Evolutionary conservation across 2,888 invertebrate genomes (phyloP), one percentile per base, ranked within the genome.

Genomic region (Drosophila infuscata): DNA sequence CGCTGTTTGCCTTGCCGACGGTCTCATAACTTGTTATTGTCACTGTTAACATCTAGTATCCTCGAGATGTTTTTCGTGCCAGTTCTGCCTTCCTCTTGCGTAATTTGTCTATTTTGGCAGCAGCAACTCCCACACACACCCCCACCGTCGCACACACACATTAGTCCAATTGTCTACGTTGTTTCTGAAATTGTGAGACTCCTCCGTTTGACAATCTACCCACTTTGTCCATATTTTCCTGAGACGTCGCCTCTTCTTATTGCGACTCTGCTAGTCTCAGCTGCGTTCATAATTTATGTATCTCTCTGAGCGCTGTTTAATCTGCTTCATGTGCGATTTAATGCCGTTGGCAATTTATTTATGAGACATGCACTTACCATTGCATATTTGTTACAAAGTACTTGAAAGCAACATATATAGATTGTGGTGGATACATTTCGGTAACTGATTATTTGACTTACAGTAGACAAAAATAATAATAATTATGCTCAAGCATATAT

Each of bases 11-110:
- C 51, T 67, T 62, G 46, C 49, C 62, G 68, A 52, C 61, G 70
- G 72, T 67, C 76, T 74, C 88, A 84, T 87, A 88, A 82, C 81
- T 84, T 87, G 89, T 89, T 87, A 82, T 88, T 88, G 87, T 88
- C 83, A 68, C 88, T 89, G 88, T 88, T 85, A 89, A 87, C 89
- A 87, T 82, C 75, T 58, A 57, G 70, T 74, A 71, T 81, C 71
- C 67, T 64, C 59, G 63, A 71, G 71, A 63, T 73, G 66, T 72
- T 79, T 67, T 63, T 43, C 49, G 32, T 53, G 66, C 32, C 12
- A 35, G 17, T 15, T 36, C 25, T 56, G 53, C 56, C 53, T 49
- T 38, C 25, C 53, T 58, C 51, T 70, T 57, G 64, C 56, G 54
- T 67, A 80, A 81, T 81, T 80, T 80, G 81, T 77, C 74, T 74